These are phyloP conservation scores for Propithecus coquereli DNA, from an alignment of 2,113 vertebrate species.

Conservation along the genomic window DNA sequence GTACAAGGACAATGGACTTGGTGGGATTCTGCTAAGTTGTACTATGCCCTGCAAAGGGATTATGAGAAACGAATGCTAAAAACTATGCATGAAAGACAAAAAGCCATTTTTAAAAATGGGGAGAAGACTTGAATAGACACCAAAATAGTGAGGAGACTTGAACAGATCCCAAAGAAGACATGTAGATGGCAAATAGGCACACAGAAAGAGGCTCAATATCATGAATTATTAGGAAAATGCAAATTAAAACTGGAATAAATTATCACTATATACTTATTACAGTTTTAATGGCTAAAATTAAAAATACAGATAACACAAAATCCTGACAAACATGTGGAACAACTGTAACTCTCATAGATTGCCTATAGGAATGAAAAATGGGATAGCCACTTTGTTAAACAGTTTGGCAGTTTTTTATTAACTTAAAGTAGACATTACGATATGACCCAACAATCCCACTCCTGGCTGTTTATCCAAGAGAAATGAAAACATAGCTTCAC, in stretches of 20 bases:
- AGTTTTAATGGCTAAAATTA: neutral
- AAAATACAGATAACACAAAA: neutral
- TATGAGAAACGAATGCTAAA: neutral
- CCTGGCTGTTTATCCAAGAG: neutral
- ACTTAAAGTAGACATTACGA: neutral
- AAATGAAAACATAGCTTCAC: neutral
- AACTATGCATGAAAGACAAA: neutral
- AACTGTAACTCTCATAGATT: neutral
- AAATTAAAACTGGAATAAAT: neutral
- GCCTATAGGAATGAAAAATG: neutral
- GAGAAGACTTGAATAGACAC: neutral
- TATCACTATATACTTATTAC: neutral
- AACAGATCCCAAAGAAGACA: neutral
- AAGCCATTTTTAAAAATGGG: neutral
- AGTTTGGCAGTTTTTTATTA: neutral
- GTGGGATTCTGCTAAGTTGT: neutral
- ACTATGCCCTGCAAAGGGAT: neutral
- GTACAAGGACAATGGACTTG: neutral
- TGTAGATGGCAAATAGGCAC: neutral
- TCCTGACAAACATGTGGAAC: neutral
- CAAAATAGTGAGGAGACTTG: neutral
- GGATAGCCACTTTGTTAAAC: neutral
- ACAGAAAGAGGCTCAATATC: neutral
- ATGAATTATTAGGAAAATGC: neutral
- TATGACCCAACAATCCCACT: neutral